phyloP scores from a whole-genome alignment of 2,113 vertebrate species.

The Peucedramus taeniatus region DNA sequence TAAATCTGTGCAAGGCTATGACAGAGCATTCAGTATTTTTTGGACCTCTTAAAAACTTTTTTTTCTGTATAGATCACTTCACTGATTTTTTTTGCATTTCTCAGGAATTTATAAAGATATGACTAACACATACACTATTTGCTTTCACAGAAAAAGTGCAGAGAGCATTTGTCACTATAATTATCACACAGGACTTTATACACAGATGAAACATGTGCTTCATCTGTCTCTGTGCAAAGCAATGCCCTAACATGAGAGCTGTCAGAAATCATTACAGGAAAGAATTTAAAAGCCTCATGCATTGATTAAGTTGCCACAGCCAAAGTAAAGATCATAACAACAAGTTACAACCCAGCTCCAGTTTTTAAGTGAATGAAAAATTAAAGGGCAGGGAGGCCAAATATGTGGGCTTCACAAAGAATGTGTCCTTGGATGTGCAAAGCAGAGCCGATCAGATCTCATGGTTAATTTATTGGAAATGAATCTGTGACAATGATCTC shows the following conservation, averaged over 20 bases:
- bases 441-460: background rate
- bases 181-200: background rate
- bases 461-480: background rate
- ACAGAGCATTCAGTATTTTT: background rate
- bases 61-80: background rate
- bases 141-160: background rate
- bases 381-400: background rate
- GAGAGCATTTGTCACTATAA: background rate
- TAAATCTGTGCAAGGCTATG: background rate
- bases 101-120: background rate
- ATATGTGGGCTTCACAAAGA: background rate
- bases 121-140: background rate
- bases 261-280: background rate
- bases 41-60: background rate
- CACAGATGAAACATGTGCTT: background rate
- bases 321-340: background rate
- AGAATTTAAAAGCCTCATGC: background rate
- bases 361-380: constrained; percentile 37
- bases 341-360: background rate
- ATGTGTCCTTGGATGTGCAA: background rate
- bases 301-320: background rate
- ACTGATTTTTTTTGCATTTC: background rate
- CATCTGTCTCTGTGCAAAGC: background rate
- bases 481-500: background rate
- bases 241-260: background rate